Percentiles rank a stretch among this genome's conserved stretches.
Conservation (phyloP, 2,888 invertebrate species). For the Metalampra italica region DNA sequence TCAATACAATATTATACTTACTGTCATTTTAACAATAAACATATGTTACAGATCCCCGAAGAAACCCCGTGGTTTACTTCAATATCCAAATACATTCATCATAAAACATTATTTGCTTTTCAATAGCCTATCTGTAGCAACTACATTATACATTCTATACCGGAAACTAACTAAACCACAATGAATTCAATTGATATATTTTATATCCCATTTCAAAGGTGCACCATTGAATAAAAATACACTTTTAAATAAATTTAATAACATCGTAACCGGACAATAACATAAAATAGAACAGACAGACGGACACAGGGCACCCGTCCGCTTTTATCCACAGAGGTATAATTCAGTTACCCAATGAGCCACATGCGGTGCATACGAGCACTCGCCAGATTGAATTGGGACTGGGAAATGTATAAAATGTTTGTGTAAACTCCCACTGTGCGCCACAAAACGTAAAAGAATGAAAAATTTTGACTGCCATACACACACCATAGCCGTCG, state of each 20-base stretch:
- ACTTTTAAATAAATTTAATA: slow-evolving; percentile 19
- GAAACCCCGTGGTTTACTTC: too few species aligned
- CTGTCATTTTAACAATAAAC: too few species aligned
- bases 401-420: slow-evolving; percentile 51
- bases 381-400: slow-evolving; percentile 43
- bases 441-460: slow-evolving; percentile 49
- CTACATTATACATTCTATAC: neutral
- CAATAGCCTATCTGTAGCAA: neutral
- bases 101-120: neutral
- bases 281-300: slow-evolving; percentile 37
- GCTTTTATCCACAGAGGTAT: slow-evolving; percentile 51
- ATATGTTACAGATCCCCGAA: too few species aligned
- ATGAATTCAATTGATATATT: neutral
- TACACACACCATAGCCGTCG: slow-evolving; percentile 17
- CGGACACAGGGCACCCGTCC: slow-evolving; percentile 29
- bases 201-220: neutral
- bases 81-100: too few species aligned
- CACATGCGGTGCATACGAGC: slow-evolving; percentile 58
- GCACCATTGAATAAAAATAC: slow-evolving; percentile 2
- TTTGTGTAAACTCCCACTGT: slow-evolving; percentile 59
- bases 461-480: slow-evolving; percentile 38
- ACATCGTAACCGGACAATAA: slow-evolving; percentile 34
- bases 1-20: too few species aligned
- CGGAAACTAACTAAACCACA: neutral
- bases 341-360: slow-evolving; percentile 67